Base-by-base conservation (phyloP, 35 echinoderm and acorn worm species). In the Ophiothrix spiculata region DNA sequence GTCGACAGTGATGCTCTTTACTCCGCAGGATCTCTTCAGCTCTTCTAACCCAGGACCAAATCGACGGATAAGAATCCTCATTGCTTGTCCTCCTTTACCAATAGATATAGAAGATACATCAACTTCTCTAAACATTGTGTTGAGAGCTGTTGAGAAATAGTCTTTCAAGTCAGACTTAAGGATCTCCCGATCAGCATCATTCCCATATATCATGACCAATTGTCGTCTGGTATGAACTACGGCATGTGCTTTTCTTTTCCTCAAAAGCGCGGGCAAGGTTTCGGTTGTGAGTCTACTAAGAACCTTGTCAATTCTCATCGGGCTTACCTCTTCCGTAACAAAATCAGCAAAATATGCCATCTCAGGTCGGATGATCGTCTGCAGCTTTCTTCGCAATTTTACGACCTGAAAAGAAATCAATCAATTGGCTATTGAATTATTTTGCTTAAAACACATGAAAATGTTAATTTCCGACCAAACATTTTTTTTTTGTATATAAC, bases 21-120 rank as follows among this genome's bases (percentile, higher is more conserved):
- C 74, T 23, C 42, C 77, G 38, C 28, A 64, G 25, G 31, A n/a
- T 12, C 0, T 29, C 28, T 76, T 80, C 32, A 77, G 60, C 35
- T 56, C 36, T 29, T 80, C 77, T 33, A 88, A 56, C 39, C 38
- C 39, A 80, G 86, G 77, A 56, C 86, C 86, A 79, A 64, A 88
- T 8, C 25, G 38, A 64, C 69, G 77, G 29, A 78, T 37, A 21
- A 88, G 25, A 17, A 35, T 54, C 38, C 78, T 31, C 25, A 88
- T 38, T 49, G 86, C 86, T 37, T 77, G 77, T 2, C 86, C 77
- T 69, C 74, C 80, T 80, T 32, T 76, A 63, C 35, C 78, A 64
- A 25, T 35, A 21, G 36, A 37, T 13, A 19, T 45, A 84, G 0
- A 32, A 33, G 81, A 35, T 32, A 84, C 21, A 34, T 54, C 23